Percentiles rank a stretch among this genome's conserved stretches.
phyloP scores from a whole-genome alignment of 2,113 vertebrate genomes.

The Canis aureus region DNA sequence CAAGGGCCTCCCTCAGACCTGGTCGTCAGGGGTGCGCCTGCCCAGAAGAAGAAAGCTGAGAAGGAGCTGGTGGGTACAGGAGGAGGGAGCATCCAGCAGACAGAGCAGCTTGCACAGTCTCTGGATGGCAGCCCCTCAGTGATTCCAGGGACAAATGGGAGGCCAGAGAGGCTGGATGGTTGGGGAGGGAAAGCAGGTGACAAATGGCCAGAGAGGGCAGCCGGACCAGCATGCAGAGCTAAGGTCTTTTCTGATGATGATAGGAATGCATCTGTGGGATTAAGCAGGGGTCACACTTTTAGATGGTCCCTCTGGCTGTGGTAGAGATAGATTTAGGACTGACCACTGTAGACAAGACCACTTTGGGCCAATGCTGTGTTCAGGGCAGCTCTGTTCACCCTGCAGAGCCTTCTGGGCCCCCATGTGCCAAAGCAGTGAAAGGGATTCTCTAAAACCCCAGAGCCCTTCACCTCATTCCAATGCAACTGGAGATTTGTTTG shows the following conservation, averaged over 20 bases:
- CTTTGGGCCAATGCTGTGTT: fast-evolving
- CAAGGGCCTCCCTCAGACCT: not conserved
- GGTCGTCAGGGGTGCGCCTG: not conserved
- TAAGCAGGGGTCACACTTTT: not conserved
- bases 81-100: not conserved
- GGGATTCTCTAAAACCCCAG: not conserved
- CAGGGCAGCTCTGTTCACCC: not conserved
- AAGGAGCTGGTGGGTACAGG: not conserved
- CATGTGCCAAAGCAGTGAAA: not conserved
- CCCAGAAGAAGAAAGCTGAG: not conserved
- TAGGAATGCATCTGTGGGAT: not conserved
- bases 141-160: not conserved
- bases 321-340: not conserved
- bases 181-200: not conserved
- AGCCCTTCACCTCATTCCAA: not conserved
- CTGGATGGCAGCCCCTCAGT: fast-evolving
- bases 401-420: too few species aligned
- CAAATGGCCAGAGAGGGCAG: not conserved
- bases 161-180: not conserved
- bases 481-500: not conserved
- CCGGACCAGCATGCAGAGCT: not conserved
- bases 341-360: not conserved
- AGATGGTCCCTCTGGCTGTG: not conserved
- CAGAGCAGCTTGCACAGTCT: not conserved
- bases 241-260: not conserved